Conservation (phyloP, 1,140 invertebrate species). For the Dufourea novaeangliae region DNA sequence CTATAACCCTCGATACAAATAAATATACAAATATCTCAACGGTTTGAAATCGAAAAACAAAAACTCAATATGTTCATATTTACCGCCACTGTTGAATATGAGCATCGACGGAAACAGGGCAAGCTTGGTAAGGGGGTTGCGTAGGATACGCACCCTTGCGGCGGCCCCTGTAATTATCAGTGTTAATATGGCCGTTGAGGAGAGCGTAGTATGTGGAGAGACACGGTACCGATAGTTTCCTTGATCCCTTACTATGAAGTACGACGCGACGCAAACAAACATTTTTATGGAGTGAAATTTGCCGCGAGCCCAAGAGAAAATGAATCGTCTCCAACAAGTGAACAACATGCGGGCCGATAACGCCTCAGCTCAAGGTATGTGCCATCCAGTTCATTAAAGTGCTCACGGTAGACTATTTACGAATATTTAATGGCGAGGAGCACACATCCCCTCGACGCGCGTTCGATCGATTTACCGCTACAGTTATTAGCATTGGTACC, state of each 20-base stretch:
- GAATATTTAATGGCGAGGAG: conserved; percentile 23
- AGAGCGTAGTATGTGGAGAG: conserved; percentile 62
- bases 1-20: no score
- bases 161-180: conserved; percentile 57
- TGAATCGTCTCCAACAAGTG: conserved; percentile 31
- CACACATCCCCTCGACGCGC: conserved; percentile 29
- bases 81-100: no score
- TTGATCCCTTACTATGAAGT: conserved; percentile 52
- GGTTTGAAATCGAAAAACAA: no score
- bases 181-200: conserved; percentile 76
- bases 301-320: conserved; percentile 24
- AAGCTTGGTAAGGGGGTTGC: conserved; percentile 33
- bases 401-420: conserved; percentile 41
- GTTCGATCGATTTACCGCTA: conserved; percentile 53
- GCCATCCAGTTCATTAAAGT: conserved; percentile 4
- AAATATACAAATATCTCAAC: no score
- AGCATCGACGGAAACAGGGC: no score
- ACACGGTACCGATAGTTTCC: conserved; percentile 59
- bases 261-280: conserved; percentile 31
- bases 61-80: no score
- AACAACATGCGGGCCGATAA: conserved; percentile 30
- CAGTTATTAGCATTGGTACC: conserved; percentile 30
- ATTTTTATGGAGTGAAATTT: conserved; percentile 57
- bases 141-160: conserved; percentile 58
- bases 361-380: conserved; percentile 55